Conservation (phyloP, 1,140 invertebrate genomes). For the Drosophila paulistorum region DNA sequence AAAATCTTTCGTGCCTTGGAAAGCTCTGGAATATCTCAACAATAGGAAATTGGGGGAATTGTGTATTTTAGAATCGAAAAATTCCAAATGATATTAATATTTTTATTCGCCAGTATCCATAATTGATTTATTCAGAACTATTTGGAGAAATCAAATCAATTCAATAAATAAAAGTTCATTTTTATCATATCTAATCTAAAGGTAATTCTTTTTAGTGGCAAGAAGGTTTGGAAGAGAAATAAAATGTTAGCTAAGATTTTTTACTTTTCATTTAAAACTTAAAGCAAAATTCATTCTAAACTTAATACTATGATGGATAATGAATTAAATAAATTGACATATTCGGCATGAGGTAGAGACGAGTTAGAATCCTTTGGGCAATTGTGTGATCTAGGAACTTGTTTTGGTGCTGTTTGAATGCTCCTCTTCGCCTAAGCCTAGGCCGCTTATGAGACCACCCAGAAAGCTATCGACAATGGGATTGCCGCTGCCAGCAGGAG, state of each 20-base stretch:
- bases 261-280: neutral
- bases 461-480: constrained; percentile 73
- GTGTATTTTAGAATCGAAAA: too few relatives aligned
- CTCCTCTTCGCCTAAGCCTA: constrained; percentile 62
- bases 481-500: constrained; percentile 54
- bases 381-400: constrained; percentile 26
- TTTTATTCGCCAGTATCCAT: too few relatives aligned
- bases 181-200: too few relatives aligned
- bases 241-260: too few relatives aligned
- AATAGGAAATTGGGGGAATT: constrained; percentile 19
- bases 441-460: constrained; percentile 67
- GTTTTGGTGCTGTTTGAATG: constrained; percentile 13
- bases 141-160: too few relatives aligned
- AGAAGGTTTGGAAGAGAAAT: too few relatives aligned
- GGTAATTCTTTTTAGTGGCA: too few relatives aligned
- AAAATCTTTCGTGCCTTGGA: constrained; percentile 93
- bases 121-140: too few relatives aligned
- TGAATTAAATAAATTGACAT: constrained; percentile 25
- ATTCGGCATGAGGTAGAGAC: constrained; percentile 29
- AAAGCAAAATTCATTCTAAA: neutral
- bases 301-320: neutral
- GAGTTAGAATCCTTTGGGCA: constrained; percentile 33
- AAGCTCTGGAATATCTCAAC: constrained; percentile 86
- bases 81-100: too few relatives aligned
- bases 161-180: too few relatives aligned